phyloP scores from a whole-genome alignment of 1,140 invertebrate species.

The Calephelis virginiensis region DNA sequence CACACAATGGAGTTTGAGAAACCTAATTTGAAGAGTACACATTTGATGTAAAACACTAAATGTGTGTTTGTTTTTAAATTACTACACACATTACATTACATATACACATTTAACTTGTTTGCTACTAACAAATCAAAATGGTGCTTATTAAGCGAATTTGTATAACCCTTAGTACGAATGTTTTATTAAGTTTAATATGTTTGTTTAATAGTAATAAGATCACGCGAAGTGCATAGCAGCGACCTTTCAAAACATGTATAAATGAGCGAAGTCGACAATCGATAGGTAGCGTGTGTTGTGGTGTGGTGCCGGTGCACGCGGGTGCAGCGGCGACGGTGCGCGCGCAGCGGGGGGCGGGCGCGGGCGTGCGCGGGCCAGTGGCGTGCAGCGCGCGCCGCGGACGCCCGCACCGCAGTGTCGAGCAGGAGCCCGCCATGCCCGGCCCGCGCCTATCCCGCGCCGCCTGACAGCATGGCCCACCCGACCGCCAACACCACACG shows the following conservation, averaged over 20 bases:
- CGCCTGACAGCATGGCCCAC: slow-evolving; percentile 74
- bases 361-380: slow-evolving; percentile 65
- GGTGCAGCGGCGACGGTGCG: slow-evolving; percentile 43
- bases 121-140: not conserved
- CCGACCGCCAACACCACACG: slow-evolving; percentile 73
- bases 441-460: slow-evolving; percentile 73
- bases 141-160: not conserved
- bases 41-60: slow-evolving; percentile 11
- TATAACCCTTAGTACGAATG: not conserved
- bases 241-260: slow-evolving; percentile 42
- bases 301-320: slow-evolving; percentile 43
- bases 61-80: not conserved
- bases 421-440: slow-evolving; percentile 72
- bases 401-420: slow-evolving; percentile 74
- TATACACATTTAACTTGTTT: not conserved
- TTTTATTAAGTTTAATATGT: slow-evolving; percentile 2
- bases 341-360: slow-evolving; percentile 47
- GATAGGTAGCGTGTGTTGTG: slow-evolving; percentile 57
- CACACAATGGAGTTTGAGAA: not conserved
- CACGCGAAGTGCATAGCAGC: slow-evolving; percentile 31
- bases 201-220: slow-evolving; percentile 4
- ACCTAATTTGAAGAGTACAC: not conserved
- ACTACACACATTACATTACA: no score
- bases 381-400: slow-evolving; percentile 71
- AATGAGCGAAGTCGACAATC: slow-evolving; percentile 47